Conservation (phyloP, 2,888 invertebrate genomes). For the Noctua comes region DNA sequence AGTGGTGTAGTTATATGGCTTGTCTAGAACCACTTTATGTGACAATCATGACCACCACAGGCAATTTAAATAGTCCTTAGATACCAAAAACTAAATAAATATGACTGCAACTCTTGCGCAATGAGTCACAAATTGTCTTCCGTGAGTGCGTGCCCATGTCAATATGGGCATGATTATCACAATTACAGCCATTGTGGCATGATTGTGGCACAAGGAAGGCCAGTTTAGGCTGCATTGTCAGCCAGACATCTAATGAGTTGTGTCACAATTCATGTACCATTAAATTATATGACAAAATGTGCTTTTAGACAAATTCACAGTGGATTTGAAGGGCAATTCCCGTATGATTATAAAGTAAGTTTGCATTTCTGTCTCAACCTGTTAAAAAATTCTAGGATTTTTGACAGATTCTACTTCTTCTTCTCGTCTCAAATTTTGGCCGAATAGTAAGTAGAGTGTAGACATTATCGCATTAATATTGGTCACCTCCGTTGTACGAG, state of each 20-base stretch:
- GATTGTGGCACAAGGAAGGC: constrained; percentile 24
- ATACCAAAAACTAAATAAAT: background rate
- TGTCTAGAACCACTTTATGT: background rate
- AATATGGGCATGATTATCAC: constrained; percentile 40
- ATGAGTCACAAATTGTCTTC: constrained; percentile 22
- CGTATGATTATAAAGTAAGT: background rate
- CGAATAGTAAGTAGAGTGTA: too few relatives aligned
- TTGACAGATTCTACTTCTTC: background rate
- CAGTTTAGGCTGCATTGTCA: constrained; percentile 8
- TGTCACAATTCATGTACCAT: background rate
- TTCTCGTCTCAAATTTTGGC: too few relatives aligned
- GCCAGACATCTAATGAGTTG: background rate
- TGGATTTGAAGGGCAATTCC: background rate
- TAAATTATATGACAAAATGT: background rate
- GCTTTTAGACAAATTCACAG: background rate
- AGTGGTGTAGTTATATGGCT: background rate
- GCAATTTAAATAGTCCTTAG: background rate
- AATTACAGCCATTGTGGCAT: constrained; percentile 23
- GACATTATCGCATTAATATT: background rate
- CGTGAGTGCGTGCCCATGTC: constrained; percentile 19
- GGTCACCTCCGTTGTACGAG: background rate
- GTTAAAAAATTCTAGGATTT: background rate
- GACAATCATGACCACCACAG: background rate
- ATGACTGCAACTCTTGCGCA: background rate
- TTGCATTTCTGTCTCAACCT: background rate